These are phyloP conservation scores for Herpailurus yagouaroundi DNA, from an alignment of 2,113 vertebrate species.

Conservation along the genomic window DNA sequence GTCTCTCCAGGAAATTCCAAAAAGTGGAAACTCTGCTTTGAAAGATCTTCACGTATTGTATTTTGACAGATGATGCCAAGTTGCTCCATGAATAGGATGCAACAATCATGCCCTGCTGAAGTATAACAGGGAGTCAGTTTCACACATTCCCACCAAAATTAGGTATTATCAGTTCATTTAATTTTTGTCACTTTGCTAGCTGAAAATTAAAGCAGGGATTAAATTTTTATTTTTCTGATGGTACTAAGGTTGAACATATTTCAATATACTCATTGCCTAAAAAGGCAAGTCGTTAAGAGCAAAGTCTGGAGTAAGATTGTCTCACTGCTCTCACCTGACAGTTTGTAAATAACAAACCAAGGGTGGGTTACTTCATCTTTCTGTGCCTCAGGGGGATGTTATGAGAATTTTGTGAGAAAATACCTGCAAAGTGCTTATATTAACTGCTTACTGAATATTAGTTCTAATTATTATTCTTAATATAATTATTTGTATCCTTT, in stretches of 20 bases:
- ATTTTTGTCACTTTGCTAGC: neutral
- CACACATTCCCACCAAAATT: neutral
- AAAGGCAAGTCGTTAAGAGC: neutral
- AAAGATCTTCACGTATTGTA: neutral
- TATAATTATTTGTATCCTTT: neutral
- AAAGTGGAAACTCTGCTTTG: neutral
- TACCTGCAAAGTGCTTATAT: neutral
- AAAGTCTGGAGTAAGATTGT: neutral
- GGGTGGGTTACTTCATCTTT: neutral
- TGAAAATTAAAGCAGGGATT: neutral
- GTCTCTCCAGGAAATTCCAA: neutral
- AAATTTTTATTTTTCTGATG: neutral
- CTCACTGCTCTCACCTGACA: neutral
- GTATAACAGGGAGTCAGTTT: neutral
- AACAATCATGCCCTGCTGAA: neutral
- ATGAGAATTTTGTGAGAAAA: neutral
- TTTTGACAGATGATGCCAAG: neutral
- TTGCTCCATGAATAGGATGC: neutral
- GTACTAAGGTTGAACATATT: neutral
- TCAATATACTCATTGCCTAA: neutral
- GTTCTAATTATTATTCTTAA: neutral
- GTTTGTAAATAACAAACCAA: neutral
- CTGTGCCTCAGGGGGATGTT: neutral
- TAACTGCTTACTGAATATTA: neutral
- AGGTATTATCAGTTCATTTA: neutral